Conservation (phyloP, 2,113 vertebrate genomes). For the Clinocottus analis region DNA sequence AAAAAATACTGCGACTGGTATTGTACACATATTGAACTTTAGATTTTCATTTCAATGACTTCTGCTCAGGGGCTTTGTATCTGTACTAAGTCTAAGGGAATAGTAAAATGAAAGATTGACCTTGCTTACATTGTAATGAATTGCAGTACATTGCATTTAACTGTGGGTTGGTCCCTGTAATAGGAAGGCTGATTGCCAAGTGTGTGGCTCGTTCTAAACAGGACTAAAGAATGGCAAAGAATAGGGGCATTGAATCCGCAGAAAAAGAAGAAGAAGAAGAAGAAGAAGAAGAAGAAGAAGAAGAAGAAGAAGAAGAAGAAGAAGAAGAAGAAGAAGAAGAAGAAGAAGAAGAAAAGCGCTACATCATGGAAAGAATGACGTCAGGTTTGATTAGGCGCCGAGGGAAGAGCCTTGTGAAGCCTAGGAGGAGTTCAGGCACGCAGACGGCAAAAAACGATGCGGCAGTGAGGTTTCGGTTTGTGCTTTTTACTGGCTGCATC, state of each 20-base stretch:
- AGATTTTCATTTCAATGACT: neutral
- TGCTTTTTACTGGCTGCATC: slow-evolving; percentile 42
- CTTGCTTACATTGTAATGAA: slow-evolving; percentile 17
- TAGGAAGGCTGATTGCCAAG: slow-evolving; percentile 1
- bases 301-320: slow-evolving; percentile 62
- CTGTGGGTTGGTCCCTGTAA: slow-evolving; percentile 15
- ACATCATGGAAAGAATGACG: slow-evolving; percentile 90
- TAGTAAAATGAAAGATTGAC: neutral
- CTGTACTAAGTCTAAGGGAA: neutral
- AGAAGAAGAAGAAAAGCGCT: slow-evolving; percentile 68
- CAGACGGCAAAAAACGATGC: slow-evolving; percentile 41
- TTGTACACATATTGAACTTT: neutral
- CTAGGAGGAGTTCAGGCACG: slow-evolving; percentile 69
- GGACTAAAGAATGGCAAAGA: slow-evolving; percentile 58
- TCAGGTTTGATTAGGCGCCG: slow-evolving; percentile 84
- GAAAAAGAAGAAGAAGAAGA: slow-evolving; percentile 63
- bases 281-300: slow-evolving; percentile 63
- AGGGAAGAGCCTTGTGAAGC: slow-evolving; percentile 77
- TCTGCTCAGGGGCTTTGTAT: neutral
- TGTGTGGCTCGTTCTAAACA: slow-evolving; percentile 31
- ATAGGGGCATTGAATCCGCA: slow-evolving; percentile 67
- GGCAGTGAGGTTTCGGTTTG: slow-evolving; percentile 28
- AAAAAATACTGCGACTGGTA: neutral
- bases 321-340: slow-evolving; percentile 66
- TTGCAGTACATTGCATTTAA: slow-evolving; percentile 36